Conservation (phyloP, 2,888 invertebrate species). For the Torymus texanus region DNA sequence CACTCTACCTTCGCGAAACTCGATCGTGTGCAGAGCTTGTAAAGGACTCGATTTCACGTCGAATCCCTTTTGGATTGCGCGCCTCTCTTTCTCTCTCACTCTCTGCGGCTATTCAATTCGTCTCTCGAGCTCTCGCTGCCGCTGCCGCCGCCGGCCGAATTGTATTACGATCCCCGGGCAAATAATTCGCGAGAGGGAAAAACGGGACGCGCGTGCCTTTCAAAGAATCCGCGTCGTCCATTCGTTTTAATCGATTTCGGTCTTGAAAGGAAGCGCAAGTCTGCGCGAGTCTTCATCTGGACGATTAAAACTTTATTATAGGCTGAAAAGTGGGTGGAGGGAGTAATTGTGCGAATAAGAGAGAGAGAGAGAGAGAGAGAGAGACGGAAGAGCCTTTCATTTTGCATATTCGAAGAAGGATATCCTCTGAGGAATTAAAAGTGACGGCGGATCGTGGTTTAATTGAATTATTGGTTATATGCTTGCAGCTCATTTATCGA, state of each 20-base stretch:
- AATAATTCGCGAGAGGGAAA: slow-evolving; percentile 1
- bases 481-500: no score
- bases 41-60: slow-evolving; percentile 16
- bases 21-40: not conserved
- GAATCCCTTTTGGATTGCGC: slow-evolving; percentile 11
- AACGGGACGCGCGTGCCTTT: not conserved
- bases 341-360: not conserved
- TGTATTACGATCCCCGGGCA: not conserved
- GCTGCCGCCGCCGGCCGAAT: not conserved
- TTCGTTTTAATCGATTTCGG: no score
- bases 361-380: no score
- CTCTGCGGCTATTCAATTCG: slow-evolving; percentile 37
- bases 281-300: not conserved
- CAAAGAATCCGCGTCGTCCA: no score
- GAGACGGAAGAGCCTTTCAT: no score
- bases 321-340: not conserved
- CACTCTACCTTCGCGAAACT: not conserved
- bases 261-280: no score
- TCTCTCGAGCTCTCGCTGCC: not conserved
- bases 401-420: no score
- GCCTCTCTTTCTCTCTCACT: slow-evolving; percentile 14
- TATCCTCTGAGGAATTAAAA: no score
- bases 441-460: no score
- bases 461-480: no score
- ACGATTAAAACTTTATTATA: slow-evolving; percentile 2